Base-by-base conservation (phyloP, 1,140 invertebrate genomes). In the Drosophila seguyi region DNA sequence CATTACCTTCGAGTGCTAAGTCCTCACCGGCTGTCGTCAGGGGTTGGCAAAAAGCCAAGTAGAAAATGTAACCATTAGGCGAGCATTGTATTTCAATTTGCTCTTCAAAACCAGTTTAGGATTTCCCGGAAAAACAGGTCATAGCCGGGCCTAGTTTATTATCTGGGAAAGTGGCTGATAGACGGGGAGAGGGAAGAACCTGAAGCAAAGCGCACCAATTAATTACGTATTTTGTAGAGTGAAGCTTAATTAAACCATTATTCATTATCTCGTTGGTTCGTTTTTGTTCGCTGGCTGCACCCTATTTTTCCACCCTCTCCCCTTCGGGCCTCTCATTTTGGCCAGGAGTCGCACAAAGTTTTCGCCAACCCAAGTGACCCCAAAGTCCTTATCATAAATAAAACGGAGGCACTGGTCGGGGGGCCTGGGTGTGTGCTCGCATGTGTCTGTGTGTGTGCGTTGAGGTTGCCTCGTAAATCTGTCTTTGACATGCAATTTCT, bases 401-500 rank as follows among this genome's bases (percentile, higher is more conserved):
- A 90, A 81, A 62, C 44, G 52, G 44, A 45, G 52, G 20, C 52
- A 0, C 52, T 22, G 50, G 13, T 4, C 18, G 20, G 31, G 20
- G 14, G 14, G 14, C 38, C 20, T 25, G 18, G 20, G 29, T 59
- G 42, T 60, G n/a, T 36, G 60, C 8, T 13, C 16, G 31, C 39
- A n/a, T 22, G 47, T 11, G 13, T 52, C 34, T 47, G 18, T 50
- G 56, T 66, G 57, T 41, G 22, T 45, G 31, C 18, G 34, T 44
- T 73, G 72, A 62, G 71, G 68, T 75, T 75, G 68, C 25, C 66
- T 90, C 85, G 86, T 90, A 90, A 90, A 90, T 90, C 85, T 90
- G 85, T 90, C 85, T 90, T 90, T 90, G 85, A 90, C 85, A 90
- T 90, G 86, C 81, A 90, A 90, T 90, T 90, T 79, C 39, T 66